Conservation (phyloP, 2,113 vertebrate genomes). For the Pristiophorus japonicus region DNA sequence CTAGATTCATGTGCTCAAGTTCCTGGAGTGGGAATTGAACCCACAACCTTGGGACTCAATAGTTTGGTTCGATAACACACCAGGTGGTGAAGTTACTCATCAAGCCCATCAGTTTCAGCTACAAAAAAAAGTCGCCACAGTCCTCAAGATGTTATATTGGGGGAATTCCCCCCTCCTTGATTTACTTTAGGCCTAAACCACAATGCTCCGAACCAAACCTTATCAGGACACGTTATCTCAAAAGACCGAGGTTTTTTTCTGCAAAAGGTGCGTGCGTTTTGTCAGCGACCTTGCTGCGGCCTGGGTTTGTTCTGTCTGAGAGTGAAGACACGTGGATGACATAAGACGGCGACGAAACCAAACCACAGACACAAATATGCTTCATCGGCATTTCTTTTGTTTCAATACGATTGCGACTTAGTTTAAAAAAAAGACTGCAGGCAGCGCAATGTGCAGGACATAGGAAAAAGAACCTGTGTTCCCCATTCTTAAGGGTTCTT, state of each 20-base stretch:
- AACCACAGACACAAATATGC: background rate
- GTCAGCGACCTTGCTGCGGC: background rate
- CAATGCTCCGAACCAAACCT: background rate
- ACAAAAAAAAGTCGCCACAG: background rate
- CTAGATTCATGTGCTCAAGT: no score
- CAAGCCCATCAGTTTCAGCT: background rate
- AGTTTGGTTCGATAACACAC: background rate
- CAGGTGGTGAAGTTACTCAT: background rate
- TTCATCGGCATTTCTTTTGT: background rate
- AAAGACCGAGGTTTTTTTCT: background rate
- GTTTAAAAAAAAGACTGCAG: background rate
- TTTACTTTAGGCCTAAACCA: background rate
- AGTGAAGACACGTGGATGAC: background rate
- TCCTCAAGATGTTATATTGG: background rate
- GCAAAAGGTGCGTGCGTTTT: no score
- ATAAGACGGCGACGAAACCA: background rate
- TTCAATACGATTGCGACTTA: background rate
- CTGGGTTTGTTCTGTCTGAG: background rate
- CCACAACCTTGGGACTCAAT: no score
- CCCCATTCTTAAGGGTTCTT: background rate
- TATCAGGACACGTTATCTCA: background rate
- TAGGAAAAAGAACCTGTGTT: background rate
- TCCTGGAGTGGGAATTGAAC: no score
- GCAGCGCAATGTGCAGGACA: background rate
- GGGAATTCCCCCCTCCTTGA: background rate